Conservation (phyloP, 1,140 invertebrate species). For the Penaeus chinensis region DNA sequence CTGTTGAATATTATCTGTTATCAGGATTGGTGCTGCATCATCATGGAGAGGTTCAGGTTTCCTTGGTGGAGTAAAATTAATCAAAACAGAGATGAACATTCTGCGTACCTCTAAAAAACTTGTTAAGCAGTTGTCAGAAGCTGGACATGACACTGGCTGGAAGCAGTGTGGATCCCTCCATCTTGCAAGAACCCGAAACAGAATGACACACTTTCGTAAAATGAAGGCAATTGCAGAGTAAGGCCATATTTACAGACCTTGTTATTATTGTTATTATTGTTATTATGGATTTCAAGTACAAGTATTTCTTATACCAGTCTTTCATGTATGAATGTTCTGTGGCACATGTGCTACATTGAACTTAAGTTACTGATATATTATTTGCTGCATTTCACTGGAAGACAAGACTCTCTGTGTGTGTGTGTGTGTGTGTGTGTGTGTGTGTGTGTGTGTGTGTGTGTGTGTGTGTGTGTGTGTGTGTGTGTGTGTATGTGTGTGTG, state of each 20-base stretch:
- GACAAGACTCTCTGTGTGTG: too few relatives aligned
- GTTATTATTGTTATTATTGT: neutral
- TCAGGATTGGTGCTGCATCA: conserved; percentile 84
- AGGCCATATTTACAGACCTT: conserved; percentile 4
- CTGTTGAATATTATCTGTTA: conserved; percentile 22
- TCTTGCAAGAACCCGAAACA: conserved; percentile 85
- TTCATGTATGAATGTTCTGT: too few relatives aligned
- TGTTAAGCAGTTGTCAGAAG: conserved; percentile 83
- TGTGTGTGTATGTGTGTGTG: too few relatives aligned
- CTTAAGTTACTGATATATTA: too few relatives aligned
- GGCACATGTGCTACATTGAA: too few relatives aligned
- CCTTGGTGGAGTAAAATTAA: conserved; percentile 86
- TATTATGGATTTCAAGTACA: neutral
- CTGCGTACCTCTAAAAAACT: conserved; percentile 86
- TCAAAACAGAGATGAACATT: conserved; percentile 82
- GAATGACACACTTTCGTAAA: conserved; percentile 85
- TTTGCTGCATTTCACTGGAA: too few relatives aligned
- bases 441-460: too few relatives aligned
- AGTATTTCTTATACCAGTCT: too few relatives aligned
- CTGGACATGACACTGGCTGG: conserved; percentile 86
- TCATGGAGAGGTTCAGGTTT: conserved; percentile 89
- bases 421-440: too few relatives aligned
- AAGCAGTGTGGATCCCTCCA: conserved; percentile 91
- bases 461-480: too few relatives aligned
- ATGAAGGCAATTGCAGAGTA: conserved; percentile 78